Evolutionary conservation across 2,888 invertebrate genomes (phyloP).

Genomic region (Pseudoips prasinana): DNA sequence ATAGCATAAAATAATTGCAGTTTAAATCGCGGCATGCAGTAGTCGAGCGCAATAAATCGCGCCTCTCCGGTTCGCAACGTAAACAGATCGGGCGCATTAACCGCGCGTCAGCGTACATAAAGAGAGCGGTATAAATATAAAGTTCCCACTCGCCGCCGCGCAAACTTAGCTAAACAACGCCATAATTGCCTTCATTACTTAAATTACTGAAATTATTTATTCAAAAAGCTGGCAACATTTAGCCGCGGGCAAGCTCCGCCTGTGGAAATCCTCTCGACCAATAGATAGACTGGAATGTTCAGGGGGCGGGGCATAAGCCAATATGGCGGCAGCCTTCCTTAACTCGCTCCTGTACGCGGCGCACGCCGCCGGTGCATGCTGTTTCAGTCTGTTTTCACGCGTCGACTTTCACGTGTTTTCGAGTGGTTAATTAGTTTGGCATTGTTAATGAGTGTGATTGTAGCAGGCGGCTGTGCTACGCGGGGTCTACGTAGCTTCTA

Average conservation of each 20-base stretch:
- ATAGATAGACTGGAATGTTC: conserved; percentile 42
- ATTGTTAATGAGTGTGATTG: conserved; percentile 49
- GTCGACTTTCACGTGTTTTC: conserved; percentile 51
- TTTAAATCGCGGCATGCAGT: conserved; percentile 76
- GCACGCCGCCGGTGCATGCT: conserved; percentile 45
- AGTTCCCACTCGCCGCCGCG: conserved; percentile 78
- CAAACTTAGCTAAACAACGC: conserved; percentile 83
- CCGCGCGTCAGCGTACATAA: conserved; percentile 80
- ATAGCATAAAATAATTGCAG: conserved; percentile 76
- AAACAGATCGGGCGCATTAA: conserved; percentile 82
- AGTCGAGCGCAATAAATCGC: conserved; percentile 76
- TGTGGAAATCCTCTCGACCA: conserved; percentile 44
- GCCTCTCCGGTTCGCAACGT: conserved; percentile 62
- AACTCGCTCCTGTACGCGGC: conserved; percentile 43
- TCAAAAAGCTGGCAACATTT: conserved; percentile 82
- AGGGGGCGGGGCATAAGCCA: conserved; percentile 66
- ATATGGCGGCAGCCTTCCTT: conserved; percentile 69
- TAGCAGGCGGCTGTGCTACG: conserved; percentile 35
- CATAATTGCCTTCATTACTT: conserved; percentile 83
- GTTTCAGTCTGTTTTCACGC: conserved; percentile 57
- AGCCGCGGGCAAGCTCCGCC: conserved; percentile 61
- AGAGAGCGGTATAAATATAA: conserved; percentile 81
- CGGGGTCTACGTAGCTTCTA: conserved; percentile 28
- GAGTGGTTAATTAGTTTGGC: conserved; percentile 54
- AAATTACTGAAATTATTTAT: conserved; percentile 83